Evolutionary conservation across 2,888 invertebrate species (phyloP).

Genomic region (Electrophaes corylata): DNA sequence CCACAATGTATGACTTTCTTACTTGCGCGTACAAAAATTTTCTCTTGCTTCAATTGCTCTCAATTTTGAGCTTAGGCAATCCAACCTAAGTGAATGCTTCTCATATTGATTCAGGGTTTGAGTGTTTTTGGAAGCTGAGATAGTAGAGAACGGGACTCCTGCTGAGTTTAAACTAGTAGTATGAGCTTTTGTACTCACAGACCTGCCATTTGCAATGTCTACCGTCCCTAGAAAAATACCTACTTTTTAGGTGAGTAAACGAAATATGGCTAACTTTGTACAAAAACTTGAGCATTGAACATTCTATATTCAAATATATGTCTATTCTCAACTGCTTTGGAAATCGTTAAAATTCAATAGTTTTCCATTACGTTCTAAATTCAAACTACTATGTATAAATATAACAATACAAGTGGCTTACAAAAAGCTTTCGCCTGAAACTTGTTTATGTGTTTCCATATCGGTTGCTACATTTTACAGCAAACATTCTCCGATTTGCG

Average conservation of each 20-base stretch:
- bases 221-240: neutral
- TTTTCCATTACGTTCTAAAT: constrained; percentile 22
- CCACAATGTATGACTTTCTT: constrained; percentile 32
- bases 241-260: neutral
- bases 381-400: constrained; percentile 14
- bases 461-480: constrained; percentile 17
- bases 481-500: constrained; percentile 26
- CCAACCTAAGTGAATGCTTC: constrained; percentile 67
- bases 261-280: no score
- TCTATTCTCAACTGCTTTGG: constrained; percentile 9
- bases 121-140: constrained; percentile 74
- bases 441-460: constrained; percentile 18
- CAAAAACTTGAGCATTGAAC: no score
- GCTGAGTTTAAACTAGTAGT: constrained; percentile 56
- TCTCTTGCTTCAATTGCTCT: constrained; percentile 48
- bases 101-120: constrained; percentile 73
- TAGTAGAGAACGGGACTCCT: constrained; percentile 72
- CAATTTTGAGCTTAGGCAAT: constrained; percentile 63
- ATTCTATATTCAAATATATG: neutral
- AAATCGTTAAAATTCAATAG: constrained; percentile 44
- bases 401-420: constrained; percentile 12
- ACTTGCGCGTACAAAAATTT: constrained; percentile 32
- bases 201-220: constrained; percentile 25
- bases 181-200: constrained; percentile 58
- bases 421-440: constrained; percentile 12